phyloP scores from a whole-genome alignment of 2,888 invertebrate species.

The Eurois occulta region DNA sequence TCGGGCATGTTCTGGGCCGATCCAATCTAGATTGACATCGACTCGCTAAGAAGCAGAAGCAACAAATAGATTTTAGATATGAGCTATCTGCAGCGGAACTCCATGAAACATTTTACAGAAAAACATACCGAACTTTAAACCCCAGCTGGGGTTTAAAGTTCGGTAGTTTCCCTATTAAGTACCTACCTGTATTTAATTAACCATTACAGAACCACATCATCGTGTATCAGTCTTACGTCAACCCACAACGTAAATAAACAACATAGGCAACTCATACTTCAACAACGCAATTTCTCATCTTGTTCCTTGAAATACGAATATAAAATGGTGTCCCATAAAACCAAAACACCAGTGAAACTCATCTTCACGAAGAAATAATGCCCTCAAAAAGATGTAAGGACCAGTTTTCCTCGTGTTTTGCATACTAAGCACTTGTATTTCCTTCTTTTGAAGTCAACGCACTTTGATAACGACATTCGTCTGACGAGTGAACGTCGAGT shows the following conservation, averaged over 20 bases:
- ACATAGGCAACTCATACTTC: background rate
- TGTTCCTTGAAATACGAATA: background rate
- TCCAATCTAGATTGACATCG: too few relatives aligned
- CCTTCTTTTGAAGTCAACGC: conserved; percentile 46
- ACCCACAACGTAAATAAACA: background rate
- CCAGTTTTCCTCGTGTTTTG: conserved; percentile 54
- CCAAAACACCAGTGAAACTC: conserved; percentile 8
- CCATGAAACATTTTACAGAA: too few relatives aligned
- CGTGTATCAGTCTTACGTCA: background rate
- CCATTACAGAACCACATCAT: background rate
- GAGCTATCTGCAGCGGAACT: too few relatives aligned
- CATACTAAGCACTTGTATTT: conserved; percentile 54
- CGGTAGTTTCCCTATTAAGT: too few relatives aligned
- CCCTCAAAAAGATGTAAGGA: conserved; percentile 27
- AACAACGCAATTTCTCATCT: background rate
- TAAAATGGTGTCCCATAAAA: background rate
- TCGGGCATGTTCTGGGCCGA: too few relatives aligned
- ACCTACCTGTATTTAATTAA: too few relatives aligned
- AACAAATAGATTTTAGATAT: too few relatives aligned
- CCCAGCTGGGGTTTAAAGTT: too few relatives aligned
- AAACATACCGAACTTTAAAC: too few relatives aligned
- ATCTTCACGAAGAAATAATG: background rate
- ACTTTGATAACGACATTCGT: conserved; percentile 14
- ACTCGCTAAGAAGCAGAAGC: too few relatives aligned
- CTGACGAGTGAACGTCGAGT: background rate